Evolutionary conservation across 2,113 vertebrate species (phyloP).

Genomic region (Bubalus kerabau): DNA sequence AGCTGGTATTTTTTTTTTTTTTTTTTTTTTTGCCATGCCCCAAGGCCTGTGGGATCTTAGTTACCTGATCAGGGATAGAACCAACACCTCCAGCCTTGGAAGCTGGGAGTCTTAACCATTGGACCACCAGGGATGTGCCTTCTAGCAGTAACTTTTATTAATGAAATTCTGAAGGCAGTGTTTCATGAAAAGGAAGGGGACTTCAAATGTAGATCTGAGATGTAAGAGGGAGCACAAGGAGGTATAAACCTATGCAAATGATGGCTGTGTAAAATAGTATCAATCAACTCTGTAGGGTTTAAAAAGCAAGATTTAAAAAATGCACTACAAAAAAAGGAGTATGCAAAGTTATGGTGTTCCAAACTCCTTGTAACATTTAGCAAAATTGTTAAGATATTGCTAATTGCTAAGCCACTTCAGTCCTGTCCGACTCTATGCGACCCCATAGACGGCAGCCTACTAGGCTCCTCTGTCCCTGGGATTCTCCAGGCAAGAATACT

Average conservation of each 20-base stretch:
- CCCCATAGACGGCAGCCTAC: too few relatives aligned
- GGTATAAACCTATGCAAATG: not conserved
- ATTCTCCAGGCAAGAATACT: too few relatives aligned
- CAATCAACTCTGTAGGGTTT: not conserved
- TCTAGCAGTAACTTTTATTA: not conserved
- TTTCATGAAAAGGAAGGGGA: not conserved
- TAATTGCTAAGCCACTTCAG: too few relatives aligned
- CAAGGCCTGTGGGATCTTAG: not conserved
- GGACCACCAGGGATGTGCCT: not conserved
- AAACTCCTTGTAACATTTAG: not conserved
- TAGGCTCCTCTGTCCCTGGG: too few relatives aligned
- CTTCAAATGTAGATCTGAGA: too few relatives aligned
- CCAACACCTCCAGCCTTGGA: not conserved
- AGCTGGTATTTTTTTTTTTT: not conserved
- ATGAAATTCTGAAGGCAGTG: not conserved
- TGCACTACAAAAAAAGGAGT: not conserved
- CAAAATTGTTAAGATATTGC: not conserved
- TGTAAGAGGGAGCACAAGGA: not conserved
- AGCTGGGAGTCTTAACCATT: not conserved
- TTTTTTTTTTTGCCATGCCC: not conserved
- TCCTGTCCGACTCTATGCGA: too few relatives aligned
- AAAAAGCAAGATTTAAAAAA: not conserved
- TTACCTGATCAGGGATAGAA: not conserved
- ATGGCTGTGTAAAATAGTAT: not conserved
- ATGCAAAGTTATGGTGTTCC: not conserved